Base-by-base conservation (phyloP, 2,113 vertebrate genomes). In the Emydocephalus ijimae region DNA sequence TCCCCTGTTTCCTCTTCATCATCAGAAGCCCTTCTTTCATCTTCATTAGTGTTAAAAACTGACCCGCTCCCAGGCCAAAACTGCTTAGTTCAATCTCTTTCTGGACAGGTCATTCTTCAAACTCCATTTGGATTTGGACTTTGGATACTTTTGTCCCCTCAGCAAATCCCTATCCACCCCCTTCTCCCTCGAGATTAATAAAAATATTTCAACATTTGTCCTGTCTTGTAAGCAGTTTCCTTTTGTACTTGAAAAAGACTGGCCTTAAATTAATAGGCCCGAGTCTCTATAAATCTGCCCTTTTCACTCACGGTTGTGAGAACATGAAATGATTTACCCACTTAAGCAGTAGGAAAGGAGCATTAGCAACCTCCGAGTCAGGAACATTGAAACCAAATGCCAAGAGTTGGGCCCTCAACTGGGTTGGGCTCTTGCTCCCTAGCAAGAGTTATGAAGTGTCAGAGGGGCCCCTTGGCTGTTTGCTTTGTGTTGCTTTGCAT, bases 121-220 rank as follows among this genome's bases (percentile, higher is more conserved):
- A 96, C 92, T 86, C n/a, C 39, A 86, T 95, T 90, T 92, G 54
- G 86, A 95, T 92, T 96, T 92, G 96, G 12, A 15, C 87, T 95
- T 94, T 64, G 93, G n/a, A 92, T 1, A 5, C 88, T 85, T 89
- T 95, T 50, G 0, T 52, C 95, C 93, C 92, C 85, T 43, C 21
- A 20, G 81, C 88, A 61, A 12, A 57, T 81, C 26, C 56, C 87
- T 95, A 92, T 94, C 85, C 4, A 55, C 96, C 94, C 93, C 95
- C 64, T 54, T 95, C 91, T 87, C 91, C 54, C 85, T 69, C 39
- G 91, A 95, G 95, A 96, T 95, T 94, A 96, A 97, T 96, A 96
- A 96, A 96, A 96, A 96, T 95, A 94, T 93, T 4, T 91, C 94
- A 93, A 92, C 52, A 55, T 93, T 96, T 95, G 93, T 93, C 95